Evolutionary conservation across 1,140 invertebrate species (phyloP), one percentile per base, ranked within the genome.

Genomic region (Drosophila repleta): DNA sequence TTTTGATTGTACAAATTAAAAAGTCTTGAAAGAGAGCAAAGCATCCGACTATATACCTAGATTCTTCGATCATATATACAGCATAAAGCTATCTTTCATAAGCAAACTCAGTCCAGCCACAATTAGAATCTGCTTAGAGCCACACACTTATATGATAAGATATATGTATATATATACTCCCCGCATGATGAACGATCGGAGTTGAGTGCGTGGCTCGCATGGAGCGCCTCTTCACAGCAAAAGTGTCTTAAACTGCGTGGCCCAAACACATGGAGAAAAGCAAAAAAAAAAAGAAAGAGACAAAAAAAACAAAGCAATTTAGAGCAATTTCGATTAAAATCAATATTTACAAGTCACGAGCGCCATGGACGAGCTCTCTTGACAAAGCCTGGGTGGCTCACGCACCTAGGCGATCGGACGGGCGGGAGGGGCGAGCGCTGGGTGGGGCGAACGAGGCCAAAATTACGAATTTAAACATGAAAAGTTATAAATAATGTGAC

Each of bases 391-490:
- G 62, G 55, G 69, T 58, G 69, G 55, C 45, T 43, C 4, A 10
- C 17, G 63, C 32, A 45, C 51, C 43, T 57, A 43, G 35, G 3
- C 20, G 48, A 20, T 4, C 8, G n/a, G n/a, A 1, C 20, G 20
- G 11, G 15, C 13, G 15, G 13, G 32, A 5, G 13, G 53, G 24
- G 37, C 20, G 15, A 52, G 57, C 18, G 46, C 35, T 39, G 29
- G 26, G 43, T 7, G 35, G n/a, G 6, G 39, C 13, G 8, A 35
- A 32, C 49, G 41, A 39, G 46, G 21, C 49, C 72, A 76, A 87
- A 88, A 82, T 87, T 87, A 87, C 83, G 87, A 88, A 87, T 88
- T 87, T 87, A 82, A 82, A 88, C 83, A 88, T 88, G 82, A 79
- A 88, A 88, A 76, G 79, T 88, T 88, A 87, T 87, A 87, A 87